A percentile compares a stretch with the other conserved stretches of the same genome.
phyloP scores from a whole-genome alignment of 2,113 vertebrate genomes.

The Anthoscopus minutus region DNA sequence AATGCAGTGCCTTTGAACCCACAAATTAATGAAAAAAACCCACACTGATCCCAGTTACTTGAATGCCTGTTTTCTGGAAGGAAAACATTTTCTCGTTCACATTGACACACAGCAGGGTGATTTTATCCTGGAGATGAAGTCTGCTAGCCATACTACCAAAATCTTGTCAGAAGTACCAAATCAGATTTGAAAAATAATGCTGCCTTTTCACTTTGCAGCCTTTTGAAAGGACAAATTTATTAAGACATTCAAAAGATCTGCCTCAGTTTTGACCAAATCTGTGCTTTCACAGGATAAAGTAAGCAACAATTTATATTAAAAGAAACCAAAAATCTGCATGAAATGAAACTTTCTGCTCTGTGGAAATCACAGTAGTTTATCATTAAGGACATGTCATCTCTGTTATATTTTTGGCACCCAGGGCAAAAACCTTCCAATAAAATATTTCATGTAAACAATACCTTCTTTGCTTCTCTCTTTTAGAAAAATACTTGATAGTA shows the following conservation, averaged over 20 bases:
- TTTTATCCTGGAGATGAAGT: constrained; percentile 62
- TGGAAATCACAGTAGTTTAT: constrained; percentile 73
- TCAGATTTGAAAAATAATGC: constrained; percentile 73
- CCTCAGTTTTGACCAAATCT: constrained; percentile 58
- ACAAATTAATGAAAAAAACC: not conserved
- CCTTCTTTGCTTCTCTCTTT: constrained; percentile 72
- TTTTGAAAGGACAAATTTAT: constrained; percentile 57
- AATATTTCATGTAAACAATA: constrained; percentile 73
- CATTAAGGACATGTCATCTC: constrained; percentile 71
- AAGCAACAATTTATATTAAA: constrained; percentile 60
- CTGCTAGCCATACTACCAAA: constrained; percentile 63
- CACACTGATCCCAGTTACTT: not conserved
- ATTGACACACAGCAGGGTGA: not conserved
- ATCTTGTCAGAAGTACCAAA: constrained; percentile 70
- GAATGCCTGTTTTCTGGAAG: not conserved
- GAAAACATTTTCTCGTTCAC: constrained; percentile 40
- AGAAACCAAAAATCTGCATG: constrained; percentile 59
- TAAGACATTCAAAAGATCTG: constrained; percentile 58
- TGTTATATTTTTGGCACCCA: constrained; percentile 65
- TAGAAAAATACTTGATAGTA: constrained; percentile 76
- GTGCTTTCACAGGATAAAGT: constrained; percentile 69
- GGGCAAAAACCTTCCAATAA: constrained; percentile 75
- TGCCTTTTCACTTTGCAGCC: constrained; percentile 74
- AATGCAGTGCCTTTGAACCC: not conserved
- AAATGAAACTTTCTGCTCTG: constrained; percentile 74